These are phyloP conservation scores for Orchesellides sinensis DNA, from an alignment of 2,888 invertebrate genomes.

Conservation along the genomic window DNA sequence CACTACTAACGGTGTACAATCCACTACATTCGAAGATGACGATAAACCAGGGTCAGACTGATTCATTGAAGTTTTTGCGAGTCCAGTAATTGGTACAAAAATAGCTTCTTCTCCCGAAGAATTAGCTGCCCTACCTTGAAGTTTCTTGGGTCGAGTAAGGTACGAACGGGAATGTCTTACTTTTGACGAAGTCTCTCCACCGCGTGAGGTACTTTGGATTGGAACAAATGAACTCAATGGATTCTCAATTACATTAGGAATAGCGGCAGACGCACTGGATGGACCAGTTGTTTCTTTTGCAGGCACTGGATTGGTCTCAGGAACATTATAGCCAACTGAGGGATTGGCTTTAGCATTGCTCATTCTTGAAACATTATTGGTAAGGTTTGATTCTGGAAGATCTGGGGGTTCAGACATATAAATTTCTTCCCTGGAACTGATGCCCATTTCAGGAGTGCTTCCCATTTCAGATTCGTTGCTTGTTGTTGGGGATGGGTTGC, in stretches of 20 bases:
- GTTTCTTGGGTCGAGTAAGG: conserved; percentile 54
- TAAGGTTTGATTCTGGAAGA: conserved; percentile 28
- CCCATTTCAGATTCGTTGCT: conserved; percentile 73
- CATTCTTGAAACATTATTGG: conserved; percentile 6
- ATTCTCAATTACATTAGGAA: conserved; percentile 51
- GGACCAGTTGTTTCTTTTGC: conserved; percentile 47
- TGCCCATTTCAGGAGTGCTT: conserved; percentile 69
- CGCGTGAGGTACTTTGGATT: conserved; percentile 34
- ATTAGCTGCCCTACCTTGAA: conserved; percentile 63
- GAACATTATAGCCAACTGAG: neutral
- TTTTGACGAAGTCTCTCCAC: conserved; percentile 13
- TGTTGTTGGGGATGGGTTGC: conserved; percentile 73
- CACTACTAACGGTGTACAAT: conserved; percentile 27
- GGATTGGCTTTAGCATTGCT: conserved; percentile 6
- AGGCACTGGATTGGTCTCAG: conserved; percentile 60
- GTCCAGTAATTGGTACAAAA: conserved; percentile 48
- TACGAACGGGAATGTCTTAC: conserved; percentile 59
- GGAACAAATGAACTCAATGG: conserved; percentile 61
- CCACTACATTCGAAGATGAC: conserved; percentile 51
- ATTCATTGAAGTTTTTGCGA: conserved; percentile 66
- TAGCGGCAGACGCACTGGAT: conserved; percentile 17
- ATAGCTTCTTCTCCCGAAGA: conserved; percentile 72
- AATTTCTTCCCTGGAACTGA: conserved; percentile 71
- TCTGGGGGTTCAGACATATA: conserved; percentile 72
- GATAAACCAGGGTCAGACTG: conserved; percentile 71